Conservation (phyloP, 2,113 vertebrate genomes). For the Eudyptes chrysolophus region DNA sequence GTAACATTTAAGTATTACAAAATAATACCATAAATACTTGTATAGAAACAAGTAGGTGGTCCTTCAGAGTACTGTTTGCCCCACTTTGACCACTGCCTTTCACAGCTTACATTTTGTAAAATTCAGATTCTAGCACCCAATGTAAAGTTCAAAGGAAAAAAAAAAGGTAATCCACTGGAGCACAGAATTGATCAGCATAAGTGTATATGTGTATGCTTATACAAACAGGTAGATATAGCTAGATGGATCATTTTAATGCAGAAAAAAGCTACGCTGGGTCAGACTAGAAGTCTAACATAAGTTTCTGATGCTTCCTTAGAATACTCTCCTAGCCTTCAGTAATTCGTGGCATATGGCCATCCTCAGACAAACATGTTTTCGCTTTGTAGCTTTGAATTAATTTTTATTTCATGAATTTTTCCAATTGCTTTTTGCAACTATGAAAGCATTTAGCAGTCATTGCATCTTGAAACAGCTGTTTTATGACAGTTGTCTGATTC, state of each 20-base stretch:
- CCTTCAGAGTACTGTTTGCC: neutral
- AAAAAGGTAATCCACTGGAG: neutral
- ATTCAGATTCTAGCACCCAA: neutral
- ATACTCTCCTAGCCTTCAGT: neutral
- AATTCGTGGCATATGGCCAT: neutral
- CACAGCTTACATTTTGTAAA: neutral
- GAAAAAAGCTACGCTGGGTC: neutral
- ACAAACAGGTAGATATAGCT: neutral
- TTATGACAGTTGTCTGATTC: neutral
- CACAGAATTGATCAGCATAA: neutral
- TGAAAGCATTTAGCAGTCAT: neutral
- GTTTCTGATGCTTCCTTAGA: neutral
- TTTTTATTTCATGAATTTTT: neutral
- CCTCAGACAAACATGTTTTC: neutral
- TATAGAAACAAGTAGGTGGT: neutral
- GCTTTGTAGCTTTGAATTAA: neutral
- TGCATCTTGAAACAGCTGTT: neutral
- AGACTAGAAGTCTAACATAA: neutral
- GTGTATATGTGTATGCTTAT: neutral
- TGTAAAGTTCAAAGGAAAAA: neutral
- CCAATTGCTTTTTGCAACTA: neutral
- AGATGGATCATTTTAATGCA: neutral
- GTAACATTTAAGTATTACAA: neutral
- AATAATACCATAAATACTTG: neutral
- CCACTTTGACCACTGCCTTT: neutral